Evolutionary conservation across 2,888 invertebrate species (phyloP).

Genomic region (Ophion obscuratus): DNA sequence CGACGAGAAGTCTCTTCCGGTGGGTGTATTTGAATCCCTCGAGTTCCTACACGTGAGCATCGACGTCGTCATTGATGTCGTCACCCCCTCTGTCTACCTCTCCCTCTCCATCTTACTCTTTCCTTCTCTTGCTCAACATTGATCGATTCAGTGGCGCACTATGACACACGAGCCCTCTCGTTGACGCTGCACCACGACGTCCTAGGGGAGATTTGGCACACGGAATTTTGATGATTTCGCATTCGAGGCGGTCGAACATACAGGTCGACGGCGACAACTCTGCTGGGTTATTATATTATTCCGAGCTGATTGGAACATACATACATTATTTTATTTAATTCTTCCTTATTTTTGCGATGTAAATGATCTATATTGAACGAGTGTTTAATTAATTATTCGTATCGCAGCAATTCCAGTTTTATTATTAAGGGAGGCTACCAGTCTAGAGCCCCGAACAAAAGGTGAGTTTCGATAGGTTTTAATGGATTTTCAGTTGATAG

Average conservation of each 20-base stretch:
- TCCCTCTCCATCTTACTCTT: background rate
- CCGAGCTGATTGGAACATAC: background rate
- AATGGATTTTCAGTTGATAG: too few relatives aligned
- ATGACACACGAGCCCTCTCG: slow-evolving; percentile 61
- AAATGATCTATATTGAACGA: too few relatives aligned
- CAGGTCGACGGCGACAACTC: slow-evolving; percentile 26
- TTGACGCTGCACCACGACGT: slow-evolving; percentile 43
- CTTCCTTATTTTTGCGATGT: too few relatives aligned
- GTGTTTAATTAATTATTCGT: too few relatives aligned
- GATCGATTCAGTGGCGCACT: slow-evolving; percentile 63
- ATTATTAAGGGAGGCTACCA: too few relatives aligned
- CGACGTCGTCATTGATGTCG: slow-evolving; percentile 43
- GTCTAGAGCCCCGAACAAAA: too few relatives aligned
- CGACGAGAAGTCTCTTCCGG: background rate
- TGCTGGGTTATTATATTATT: background rate
- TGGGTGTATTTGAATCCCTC: slow-evolving; percentile 27
- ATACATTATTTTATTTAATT: too few relatives aligned
- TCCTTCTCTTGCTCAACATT: slow-evolving; percentile 38
- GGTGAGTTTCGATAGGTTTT: too few relatives aligned
- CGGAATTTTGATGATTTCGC: slow-evolving; percentile 64
- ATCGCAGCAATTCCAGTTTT: too few relatives aligned
- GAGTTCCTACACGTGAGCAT: slow-evolving; percentile 37
- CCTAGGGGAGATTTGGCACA: slow-evolving; percentile 65
- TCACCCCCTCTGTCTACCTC: background rate
- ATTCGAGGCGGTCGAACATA: slow-evolving; percentile 41